phyloP scores from a whole-genome alignment of 1,140 invertebrate species.

The Portunus trituberculatus region DNA sequence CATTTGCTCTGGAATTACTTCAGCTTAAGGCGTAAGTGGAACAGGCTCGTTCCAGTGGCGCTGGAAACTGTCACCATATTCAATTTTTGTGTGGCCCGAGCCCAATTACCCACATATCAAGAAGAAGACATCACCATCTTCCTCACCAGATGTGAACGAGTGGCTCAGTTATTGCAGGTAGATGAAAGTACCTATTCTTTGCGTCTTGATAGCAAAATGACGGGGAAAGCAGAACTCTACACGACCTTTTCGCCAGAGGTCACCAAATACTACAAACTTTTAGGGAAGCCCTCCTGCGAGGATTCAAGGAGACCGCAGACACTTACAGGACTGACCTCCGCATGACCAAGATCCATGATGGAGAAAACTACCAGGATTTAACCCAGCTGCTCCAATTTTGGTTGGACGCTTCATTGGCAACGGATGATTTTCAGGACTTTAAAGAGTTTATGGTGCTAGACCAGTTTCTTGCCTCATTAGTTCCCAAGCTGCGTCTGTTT shows the following conservation, averaged over 20 bases:
- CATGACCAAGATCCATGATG: background rate
- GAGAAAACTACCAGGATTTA: slow-evolving; percentile 35
- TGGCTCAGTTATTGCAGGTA: background rate
- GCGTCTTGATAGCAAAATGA: background rate
- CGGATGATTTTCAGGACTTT: background rate
- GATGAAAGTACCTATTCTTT: background rate
- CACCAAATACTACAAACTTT: background rate
- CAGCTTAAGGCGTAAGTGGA: too few relatives aligned
- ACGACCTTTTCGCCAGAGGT: background rate
- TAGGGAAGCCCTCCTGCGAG: background rate
- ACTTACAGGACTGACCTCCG: background rate
- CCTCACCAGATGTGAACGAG: background rate
- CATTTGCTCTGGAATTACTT: too few relatives aligned
- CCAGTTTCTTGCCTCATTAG: background rate
- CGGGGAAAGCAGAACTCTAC: background rate
- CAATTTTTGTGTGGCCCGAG: too few relatives aligned
- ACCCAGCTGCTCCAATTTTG: background rate
- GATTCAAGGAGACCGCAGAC: slow-evolving; percentile 25
- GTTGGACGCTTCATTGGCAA: background rate
- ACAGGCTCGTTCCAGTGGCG: too few relatives aligned
- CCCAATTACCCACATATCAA: background rate
- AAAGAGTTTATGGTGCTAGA: background rate
- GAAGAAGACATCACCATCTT: slow-evolving; percentile 7
- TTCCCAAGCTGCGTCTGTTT: background rate
- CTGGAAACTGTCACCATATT: too few relatives aligned